Conservation (phyloP, 2,888 invertebrate species). For the Pantelozetes paolii region DNA sequence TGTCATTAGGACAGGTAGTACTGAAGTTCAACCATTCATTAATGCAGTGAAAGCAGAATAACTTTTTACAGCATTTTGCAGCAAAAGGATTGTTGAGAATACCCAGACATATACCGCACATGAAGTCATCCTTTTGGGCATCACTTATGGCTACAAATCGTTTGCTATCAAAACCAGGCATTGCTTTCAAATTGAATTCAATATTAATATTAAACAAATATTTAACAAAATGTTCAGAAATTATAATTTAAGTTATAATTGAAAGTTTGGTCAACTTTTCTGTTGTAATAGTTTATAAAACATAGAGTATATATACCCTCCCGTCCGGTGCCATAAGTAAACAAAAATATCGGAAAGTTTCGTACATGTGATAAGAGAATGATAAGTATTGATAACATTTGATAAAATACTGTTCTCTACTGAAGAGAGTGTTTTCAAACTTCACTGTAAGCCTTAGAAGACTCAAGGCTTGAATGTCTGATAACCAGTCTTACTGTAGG, state of each 20-base stretch:
- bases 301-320: neutral
- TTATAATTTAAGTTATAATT: no score
- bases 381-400: neutral
- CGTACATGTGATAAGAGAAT: conserved; percentile 18
- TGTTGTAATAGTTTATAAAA: neutral
- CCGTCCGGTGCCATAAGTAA: neutral
- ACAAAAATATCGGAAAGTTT: conserved; percentile 31
- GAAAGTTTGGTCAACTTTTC: neutral
- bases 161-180: conserved; percentile 34
- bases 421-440: neutral
- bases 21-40: conserved; percentile 19
- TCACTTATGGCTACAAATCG: conserved; percentile 14
- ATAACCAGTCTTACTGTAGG: neutral
- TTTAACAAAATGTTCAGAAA: neutral
- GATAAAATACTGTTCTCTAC: neutral
- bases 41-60: conserved; percentile 19
- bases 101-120: conserved; percentile 29
- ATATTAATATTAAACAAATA: neutral
- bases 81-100: conserved; percentile 21
- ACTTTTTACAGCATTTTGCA: conserved; percentile 23
- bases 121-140: neutral
- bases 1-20: conserved; percentile 25
- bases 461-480: neutral
- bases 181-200: neutral
- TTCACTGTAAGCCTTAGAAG: neutral